Base-by-base conservation (phyloP, 2,797 vertebrate genomes). In the Danio aesculapii region DNA sequence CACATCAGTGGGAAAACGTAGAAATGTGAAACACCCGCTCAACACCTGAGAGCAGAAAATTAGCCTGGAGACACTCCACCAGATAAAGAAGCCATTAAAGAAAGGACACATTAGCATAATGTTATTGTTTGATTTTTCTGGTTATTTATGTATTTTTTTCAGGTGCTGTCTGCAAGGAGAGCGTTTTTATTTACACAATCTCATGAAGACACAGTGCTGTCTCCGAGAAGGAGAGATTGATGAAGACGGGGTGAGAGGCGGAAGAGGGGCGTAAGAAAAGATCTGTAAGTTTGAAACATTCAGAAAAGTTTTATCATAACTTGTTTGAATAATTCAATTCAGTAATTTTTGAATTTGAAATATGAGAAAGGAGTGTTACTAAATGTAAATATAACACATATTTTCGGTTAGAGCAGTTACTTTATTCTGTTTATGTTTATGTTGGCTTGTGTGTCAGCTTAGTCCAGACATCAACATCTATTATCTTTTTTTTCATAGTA, bases 11-110 rank as follows among this genome's bases (percentile, higher is more conserved):
- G 61, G 66, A 64, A 80, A 81, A 55, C 79, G 12, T 49, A 63
- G 62, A 78, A 80, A 76, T 84, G 52, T 55, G 81, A 80, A 81
- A 80, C 41, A 43, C 30, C 17, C 21, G 2, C 58, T 49, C 77
- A 75, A 66, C 82, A 83, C 82, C 82, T 84, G 78, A 84, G 77
- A 77, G 68, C 47, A 70, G 53, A 67, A 74, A 52, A 81, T 68
- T 53, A 68, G 53, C 53, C 68, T 61, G 47, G 74, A 84, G 64
- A 72, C 70, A 64, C 55, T 69, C 16, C 67, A 59, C 66, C 47
- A 72, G 80, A 78, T 81, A 74, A 43, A 75, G 17, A 78, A 19
- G 39, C 47, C 46, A 80, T 80, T 71, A 76, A 47, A 81, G 75
- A 82, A 84, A 75, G 50, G 59, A 70, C 44, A 84, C 49, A 84